These are phyloP conservation scores for Leuciscus waleckii DNA, from an alignment of 2,797 vertebrate species.

Conservation along the genomic window DNA sequence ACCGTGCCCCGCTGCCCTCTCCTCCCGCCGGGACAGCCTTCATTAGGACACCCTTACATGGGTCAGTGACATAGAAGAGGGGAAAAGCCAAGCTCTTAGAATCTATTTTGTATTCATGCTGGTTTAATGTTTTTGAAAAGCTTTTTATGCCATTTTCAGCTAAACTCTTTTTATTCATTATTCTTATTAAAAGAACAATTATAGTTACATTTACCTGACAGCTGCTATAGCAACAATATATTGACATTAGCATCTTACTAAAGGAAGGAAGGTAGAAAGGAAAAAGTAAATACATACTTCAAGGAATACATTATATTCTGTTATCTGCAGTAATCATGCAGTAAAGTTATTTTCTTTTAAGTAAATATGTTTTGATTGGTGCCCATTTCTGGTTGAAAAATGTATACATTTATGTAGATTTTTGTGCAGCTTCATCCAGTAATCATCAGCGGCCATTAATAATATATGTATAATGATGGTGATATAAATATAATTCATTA, in stretches of 20 bases:
- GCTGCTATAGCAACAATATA: not conserved
- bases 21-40: slow-evolving; percentile 17
- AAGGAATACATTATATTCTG: too few species aligned
- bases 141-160: not conserved
- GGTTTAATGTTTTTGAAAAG: not conserved
- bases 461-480: not conserved
- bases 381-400: not conserved
- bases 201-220: not conserved
- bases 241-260: not conserved
- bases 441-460: not conserved
- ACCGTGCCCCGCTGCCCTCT: slow-evolving; percentile 23
- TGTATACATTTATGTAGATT: not conserved
- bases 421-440: not conserved
- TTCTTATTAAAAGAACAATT: not conserved
- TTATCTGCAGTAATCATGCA: not conserved
- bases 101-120: not conserved
- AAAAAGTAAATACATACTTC: not conserved
- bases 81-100: not conserved
- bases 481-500: not conserved
- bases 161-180: not conserved
- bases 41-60: slow-evolving; percentile 47
- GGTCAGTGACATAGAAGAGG: slow-evolving; percentile 4
- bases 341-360: not conserved
- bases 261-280: not conserved
- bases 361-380: not conserved